Evolutionary conservation across 2,888 invertebrate species (phyloP), one percentile per base, ranked within the genome.

Genomic region (Ophion ellenae): DNA sequence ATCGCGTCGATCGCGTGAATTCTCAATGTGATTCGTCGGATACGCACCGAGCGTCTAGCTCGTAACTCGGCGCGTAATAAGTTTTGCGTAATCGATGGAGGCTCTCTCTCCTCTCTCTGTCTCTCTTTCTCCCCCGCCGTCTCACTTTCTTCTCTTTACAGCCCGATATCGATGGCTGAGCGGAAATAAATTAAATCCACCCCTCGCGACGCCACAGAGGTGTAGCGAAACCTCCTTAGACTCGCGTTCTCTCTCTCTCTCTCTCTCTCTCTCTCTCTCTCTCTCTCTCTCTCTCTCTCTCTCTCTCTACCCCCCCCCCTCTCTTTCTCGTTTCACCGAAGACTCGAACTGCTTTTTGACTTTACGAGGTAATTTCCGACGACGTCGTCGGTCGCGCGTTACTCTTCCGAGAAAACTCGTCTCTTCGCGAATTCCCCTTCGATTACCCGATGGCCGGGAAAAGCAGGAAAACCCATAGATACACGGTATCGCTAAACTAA

Each of bases 41-140:
- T 64, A 66, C 17, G 40, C 40, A 9, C 24, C 47, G 53, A 40
- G 45, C 63, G 66, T 70, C 53, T 47, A 24, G 80, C 86, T 85
- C 88, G 88, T 86, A 88, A 89, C 85, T 87, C 78, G 81, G 74
- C 81, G 84, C 66, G 87, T 89, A 90, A 92, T 90, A 91, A 91
- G 89, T 90, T 90, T 88, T 87, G 81, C 87, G 86, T 89, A 90
- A 91, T 91, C 92, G 92, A 92, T 90, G 76, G 17, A 76, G 80
- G 77, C 74, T 69, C 64, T 71, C 66, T 53, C 64, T 64, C 53
- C 17, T 47, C 47, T 11, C 47, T 14, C 14, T 47, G 1, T 47
- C 14, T 47, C 78, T 69, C 66, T 71, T 66, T 53, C 66, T 66
- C 24, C 32, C 28, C 24, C 32, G 63, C 53, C 32, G 67, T 82